phyloP scores from a whole-genome alignment of 2,888 invertebrate species.

The Paralinhomoeus sp. region DNA sequence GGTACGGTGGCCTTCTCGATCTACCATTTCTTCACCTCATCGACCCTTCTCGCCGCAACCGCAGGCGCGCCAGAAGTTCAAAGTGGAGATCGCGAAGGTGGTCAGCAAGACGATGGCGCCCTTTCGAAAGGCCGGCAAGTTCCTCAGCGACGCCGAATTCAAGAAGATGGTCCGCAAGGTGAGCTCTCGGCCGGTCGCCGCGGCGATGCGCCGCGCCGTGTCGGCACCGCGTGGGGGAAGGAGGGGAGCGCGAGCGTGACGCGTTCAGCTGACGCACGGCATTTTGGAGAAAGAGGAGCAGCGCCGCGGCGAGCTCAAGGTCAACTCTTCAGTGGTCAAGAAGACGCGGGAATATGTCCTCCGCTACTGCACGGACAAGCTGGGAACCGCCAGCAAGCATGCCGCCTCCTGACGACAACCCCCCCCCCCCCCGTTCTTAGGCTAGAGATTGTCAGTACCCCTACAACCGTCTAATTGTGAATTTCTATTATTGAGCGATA shows the following conservation, averaged over 20 bases:
- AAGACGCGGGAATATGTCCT: too few relatives aligned
- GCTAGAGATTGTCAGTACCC: too few relatives aligned
- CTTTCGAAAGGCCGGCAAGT: slow-evolving; percentile 4
- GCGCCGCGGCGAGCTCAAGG: too few relatives aligned
- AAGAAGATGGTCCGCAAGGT: slow-evolving; percentile 5
- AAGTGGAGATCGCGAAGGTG: slow-evolving; percentile 4
- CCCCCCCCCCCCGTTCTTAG: too few relatives aligned
- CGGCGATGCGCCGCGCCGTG: not conserved
- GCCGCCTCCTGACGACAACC: too few relatives aligned
- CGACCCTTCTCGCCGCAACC: not conserved
- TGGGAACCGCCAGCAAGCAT: too few relatives aligned
- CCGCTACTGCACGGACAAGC: too few relatives aligned
- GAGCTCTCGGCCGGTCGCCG: not conserved
- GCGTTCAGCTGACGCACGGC: not conserved
- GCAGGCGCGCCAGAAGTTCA: slow-evolving; percentile 3
- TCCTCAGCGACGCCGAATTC: slow-evolving; percentile 4
- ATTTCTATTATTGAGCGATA: too few relatives aligned
- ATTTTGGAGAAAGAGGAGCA: not conserved
- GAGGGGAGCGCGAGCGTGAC: not conserved
- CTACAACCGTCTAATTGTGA: too few relatives aligned
- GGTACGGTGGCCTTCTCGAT: too few relatives aligned
- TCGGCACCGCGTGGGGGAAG: not conserved
- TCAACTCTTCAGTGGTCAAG: too few relatives aligned
- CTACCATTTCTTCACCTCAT: too few relatives aligned
- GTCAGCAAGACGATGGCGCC: slow-evolving; percentile 5